Evolutionary conservation across 2,113 vertebrate species (phyloP), one percentile per base, ranked within the genome.

Genomic region (Hypocryptadius cinnamomeus): DNA sequence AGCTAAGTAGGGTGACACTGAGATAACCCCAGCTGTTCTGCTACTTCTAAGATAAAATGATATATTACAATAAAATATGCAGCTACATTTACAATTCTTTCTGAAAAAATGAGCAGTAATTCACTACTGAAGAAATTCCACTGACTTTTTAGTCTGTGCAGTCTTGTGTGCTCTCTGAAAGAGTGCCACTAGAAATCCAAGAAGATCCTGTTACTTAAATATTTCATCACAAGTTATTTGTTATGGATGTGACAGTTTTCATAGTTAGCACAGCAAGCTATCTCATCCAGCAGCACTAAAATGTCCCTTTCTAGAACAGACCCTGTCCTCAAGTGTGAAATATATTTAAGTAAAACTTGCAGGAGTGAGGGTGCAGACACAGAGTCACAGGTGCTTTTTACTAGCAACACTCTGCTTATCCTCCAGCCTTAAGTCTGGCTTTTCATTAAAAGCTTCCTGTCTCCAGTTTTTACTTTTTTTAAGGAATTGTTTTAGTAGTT

Each of bases 211-310:
- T 92, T 92, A 70, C 83, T 96, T 96, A 86, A 96, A 94, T 97
- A 95, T 95, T 96, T 96, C n/a, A 96, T 96, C 68, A 92, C 54
- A 90, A 92, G 69, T 91, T 92, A 84, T 79, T 85, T 92, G 94
- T 83, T 95, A 73, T 80, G 90, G 82, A 86, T 95, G 79, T 94
- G 94, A 83, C 71, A 85, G 30, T 81, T 89, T 91, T 89, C 72
- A 51, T 63, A 77, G 59, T 89, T 77, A 82, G 65, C 53, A 89
- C 50, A 85, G 68, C 60, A 54, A 91, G 54, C 28, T 54, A 28
- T 59, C 61, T 87, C 74, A 63, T 82, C 30, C 63, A 85, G 76
- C 79, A 94, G 35, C 81, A 82, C 45, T 73, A 68, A 92, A 87
- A 63, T 17, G 20, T 54, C 56, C 18, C 74, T 66, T 91, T 85